These are phyloP conservation scores for Meloidogyne floridensis DNA, from an alignment of 1,140 invertebrate genomes.

Conservation along the genomic window DNA sequence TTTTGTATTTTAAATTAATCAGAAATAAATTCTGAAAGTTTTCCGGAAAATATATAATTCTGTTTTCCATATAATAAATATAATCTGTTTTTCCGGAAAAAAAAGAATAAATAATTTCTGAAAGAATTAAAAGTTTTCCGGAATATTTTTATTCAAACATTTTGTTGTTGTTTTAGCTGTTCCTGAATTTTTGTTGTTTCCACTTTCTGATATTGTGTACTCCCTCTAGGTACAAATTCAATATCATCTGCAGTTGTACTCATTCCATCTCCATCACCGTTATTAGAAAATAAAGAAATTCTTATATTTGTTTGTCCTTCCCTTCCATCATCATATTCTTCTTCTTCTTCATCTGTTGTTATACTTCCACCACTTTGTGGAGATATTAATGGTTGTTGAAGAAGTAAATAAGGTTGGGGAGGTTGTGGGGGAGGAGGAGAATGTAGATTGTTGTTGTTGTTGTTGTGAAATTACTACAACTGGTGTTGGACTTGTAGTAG, in stretches of 20 bases:
- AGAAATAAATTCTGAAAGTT: too few species aligned
- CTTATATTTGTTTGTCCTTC: constrained; percentile 7
- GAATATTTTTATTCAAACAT: background rate
- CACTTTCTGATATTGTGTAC: background rate
- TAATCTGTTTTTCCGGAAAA: too few species aligned
- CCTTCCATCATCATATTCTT: constrained; percentile 19
- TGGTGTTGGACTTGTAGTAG: background rate
- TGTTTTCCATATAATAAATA: too few species aligned
- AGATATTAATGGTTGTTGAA: background rate
- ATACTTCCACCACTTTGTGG: background rate
- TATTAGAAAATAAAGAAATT: constrained; percentile 16
- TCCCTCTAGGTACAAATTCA: constrained; percentile 16
- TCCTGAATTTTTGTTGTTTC: background rate
- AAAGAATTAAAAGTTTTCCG: too few species aligned
- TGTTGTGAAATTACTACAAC: background rate
- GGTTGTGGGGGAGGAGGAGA: background rate
- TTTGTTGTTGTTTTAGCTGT: background rate
- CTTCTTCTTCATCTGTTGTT: constrained; percentile 23
- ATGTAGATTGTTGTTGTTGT: background rate
- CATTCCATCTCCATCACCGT: constrained; percentile 21
- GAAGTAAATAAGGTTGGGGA: constrained; percentile 1
- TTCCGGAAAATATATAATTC: too few species aligned
- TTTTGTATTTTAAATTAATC: background rate
- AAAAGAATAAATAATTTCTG: too few species aligned
- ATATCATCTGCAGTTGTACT: constrained; percentile 30